A percentile compares a stretch with the other conserved stretches of the same genome.
Conservation (phyloP, 2,113 vertebrate genomes). For the Hylia prasina region DNA sequence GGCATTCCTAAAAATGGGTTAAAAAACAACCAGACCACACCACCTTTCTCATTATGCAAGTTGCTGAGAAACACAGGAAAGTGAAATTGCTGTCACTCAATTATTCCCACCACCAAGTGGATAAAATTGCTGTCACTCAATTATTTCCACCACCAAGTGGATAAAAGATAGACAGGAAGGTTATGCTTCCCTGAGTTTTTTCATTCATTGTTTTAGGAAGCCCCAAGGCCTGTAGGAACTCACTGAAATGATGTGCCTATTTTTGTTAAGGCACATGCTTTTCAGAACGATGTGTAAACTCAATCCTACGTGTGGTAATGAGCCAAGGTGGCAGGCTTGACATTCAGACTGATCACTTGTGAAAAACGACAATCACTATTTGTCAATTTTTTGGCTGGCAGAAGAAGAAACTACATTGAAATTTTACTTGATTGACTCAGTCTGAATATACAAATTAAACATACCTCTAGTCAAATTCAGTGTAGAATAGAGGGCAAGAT, state of each 20-base stretch:
- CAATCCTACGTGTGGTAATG: not conserved
- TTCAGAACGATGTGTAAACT: slow-evolving; percentile 2
- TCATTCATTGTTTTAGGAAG: slow-evolving; percentile 16
- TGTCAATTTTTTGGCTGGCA: not conserved
- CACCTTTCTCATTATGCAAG: not conserved
- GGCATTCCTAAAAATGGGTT: not conserved
- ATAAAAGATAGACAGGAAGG: not conserved
- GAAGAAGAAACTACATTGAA: not conserved
- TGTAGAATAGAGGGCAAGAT: not conserved
- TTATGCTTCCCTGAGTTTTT: slow-evolving; percentile 7
- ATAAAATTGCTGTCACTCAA: not conserved
- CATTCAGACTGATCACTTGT: not conserved
- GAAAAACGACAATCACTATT: not conserved
- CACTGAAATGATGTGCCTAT: not conserved
- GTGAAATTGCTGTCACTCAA: not conserved
- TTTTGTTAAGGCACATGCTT: not conserved
- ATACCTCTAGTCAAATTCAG: not conserved
- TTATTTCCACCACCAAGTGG: not conserved
- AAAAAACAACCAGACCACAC: not conserved
- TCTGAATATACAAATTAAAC: not conserved
- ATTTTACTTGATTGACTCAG: not conserved
- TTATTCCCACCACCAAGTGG: not conserved
- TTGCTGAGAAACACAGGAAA: not conserved
- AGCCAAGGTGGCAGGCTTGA: not conserved
- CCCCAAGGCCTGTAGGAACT: not conserved